A percentile compares a stretch with the other conserved stretches of the same genome.
Conservation (phyloP, 1,140 invertebrate genomes). For the Intoshia linei region DNA sequence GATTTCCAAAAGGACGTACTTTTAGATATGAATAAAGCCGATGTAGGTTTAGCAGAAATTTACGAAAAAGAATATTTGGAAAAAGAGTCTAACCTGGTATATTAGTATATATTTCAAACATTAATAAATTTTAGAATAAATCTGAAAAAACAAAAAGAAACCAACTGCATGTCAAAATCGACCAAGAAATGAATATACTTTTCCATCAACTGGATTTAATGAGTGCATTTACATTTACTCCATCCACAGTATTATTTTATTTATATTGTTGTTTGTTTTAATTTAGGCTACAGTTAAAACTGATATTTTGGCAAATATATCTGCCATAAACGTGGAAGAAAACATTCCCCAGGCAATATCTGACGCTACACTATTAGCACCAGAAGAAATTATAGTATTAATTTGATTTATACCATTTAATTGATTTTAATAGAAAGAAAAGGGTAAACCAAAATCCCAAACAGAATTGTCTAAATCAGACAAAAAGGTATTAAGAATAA, state of each 20-base stretch:
- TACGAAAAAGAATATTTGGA: conserved; percentile 64
- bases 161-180: too few relatives aligned
- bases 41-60: conserved; percentile 59
- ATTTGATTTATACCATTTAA: not conserved
- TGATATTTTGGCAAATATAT: conserved; percentile 56
- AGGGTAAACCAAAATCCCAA: too few relatives aligned
- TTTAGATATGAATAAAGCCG: conserved; percentile 71
- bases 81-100: conserved; percentile 36
- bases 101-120: conserved; percentile 7
- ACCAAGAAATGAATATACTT: too few relatives aligned
- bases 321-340: conserved; percentile 66
- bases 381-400: conserved; percentile 52
- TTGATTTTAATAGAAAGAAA: too few relatives aligned
- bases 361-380: conserved; percentile 51
- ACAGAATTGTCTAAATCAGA: too few relatives aligned
- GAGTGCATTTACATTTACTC: not conserved
- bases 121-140: not conserved
- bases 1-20: conserved; percentile 60
- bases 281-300: conserved; percentile 42
- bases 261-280: conserved; percentile 3
- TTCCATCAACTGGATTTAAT: not conserved
- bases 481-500: too few relatives aligned
- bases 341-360: conserved; percentile 52
- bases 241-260: not conserved
- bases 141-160: too few relatives aligned